Base-by-base conservation (phyloP, 2,888 invertebrate genomes). In the Digitonthophagus gazella region DNA sequence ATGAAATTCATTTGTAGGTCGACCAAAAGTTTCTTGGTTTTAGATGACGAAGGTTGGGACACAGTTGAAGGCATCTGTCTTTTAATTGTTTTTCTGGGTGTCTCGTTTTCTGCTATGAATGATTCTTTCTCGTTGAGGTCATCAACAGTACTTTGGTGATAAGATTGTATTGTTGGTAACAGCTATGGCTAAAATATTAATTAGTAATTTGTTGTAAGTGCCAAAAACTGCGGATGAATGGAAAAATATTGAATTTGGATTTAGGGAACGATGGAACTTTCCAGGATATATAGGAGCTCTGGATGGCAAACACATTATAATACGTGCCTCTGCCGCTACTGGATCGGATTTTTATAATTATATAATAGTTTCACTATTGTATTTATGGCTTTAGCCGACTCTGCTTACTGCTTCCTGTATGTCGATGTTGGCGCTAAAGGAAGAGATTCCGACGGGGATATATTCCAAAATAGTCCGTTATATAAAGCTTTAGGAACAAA, bases 321-420 rank as follows among this genome's bases (percentile, higher is more conserved):
- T 54, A 54, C 54, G 54, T 54, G 67, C 67, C 4, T 64, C 65
- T 18, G 1, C 55, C 11, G 61, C 63, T 66, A 55, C 20, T 67
- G 67, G 64, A 15, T 67, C 67, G 8, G 44, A 28, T 8, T 67
- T 66, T 55, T 65, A 28, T 58, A 67, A 67, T 58, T 67, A 67
- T 64, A 67, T 54, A 65, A 65, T 2, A 67, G 18, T 22, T 55
- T 54, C 19, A 67, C 64, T 54, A 65, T 67, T 8, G 55, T 67
- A 57, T 67, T 58, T 22, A 57, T 63, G 44, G 63, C 64, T 14
- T 55, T 67, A 14, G 56, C 8, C 22, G 67, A 67, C 18, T 19
- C 58, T 8, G 63, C 58, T 19, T 67, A 67, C 61, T 56, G 18
- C n/a, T 67, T 67, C 15, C 5, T 61, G 14, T 63, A 64, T n/a